Base-by-base conservation (phyloP, 2,888 invertebrate species). In the Parnassius smintheus region DNA sequence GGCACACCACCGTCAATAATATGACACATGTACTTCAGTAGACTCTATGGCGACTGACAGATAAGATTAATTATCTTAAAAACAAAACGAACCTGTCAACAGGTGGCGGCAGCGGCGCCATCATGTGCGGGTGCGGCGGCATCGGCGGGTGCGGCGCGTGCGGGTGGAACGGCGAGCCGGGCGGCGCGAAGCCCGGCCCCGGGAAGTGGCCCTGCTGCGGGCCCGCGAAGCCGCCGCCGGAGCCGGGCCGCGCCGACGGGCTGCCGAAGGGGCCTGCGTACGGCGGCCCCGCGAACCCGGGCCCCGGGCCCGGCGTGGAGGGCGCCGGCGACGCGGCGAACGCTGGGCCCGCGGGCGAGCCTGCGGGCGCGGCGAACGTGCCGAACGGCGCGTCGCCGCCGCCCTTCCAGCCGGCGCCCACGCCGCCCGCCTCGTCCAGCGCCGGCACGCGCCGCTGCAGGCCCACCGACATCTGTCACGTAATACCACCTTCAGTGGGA, bases 71-170 rank as follows among this genome's bases (percentile, higher is more conserved):
- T 18, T 18, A 18, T 18, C 18, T 18, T 18, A 18, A 18, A 18
- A 18, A 18, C 18, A 18, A 13, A 13, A 73, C 96, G 85, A 93
- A 95, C 90, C 96, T 93, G 86, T 96, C 96, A 76, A 96, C 96
- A 76, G 96, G 96, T 75, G 96, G 96, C 68, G 96, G 95, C 80
- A 93, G 76, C 71, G 93, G 87, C 76, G 91, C 85, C 90, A 91
- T 90, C 90, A 91, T 90, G 72, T 91, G 91, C 55, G 90, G 86
- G 70, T 91, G 91, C 62, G 97, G 97, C 69, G 96, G 96, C 77
- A 96, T 96, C 75, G 96, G 96, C 86, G 97, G 97, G 85, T 97
- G 97, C 66, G 97, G 96, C 66, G 96, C 95, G 77, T 95, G 96
- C 66, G 96, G 96, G 71, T 96, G 96, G 66, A 96, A 96, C 67